A percentile compares a stretch with the other conserved stretches of the same genome.
phyloP scores from a whole-genome alignment of 2,888 invertebrate genomes.

The Calameuta pallipes region DNA sequence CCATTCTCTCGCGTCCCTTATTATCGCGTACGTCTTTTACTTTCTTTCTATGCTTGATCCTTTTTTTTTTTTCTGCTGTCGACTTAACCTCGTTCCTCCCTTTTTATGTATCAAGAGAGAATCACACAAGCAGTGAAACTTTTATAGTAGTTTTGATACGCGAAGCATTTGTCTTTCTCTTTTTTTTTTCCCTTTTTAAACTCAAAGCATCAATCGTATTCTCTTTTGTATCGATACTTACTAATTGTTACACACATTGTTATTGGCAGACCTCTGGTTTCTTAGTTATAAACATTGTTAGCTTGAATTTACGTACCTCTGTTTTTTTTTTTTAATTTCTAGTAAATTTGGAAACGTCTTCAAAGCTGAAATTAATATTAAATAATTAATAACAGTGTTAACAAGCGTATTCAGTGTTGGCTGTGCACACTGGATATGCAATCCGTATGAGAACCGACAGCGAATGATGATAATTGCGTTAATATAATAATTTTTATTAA shows the following conservation, averaged over 20 bases:
- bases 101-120: background rate
- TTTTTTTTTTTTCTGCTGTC: background rate
- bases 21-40: background rate
- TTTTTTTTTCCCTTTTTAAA: background rate
- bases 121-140: background rate
- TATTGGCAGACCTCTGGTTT: background rate
- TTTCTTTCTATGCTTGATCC: background rate
- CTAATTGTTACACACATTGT: background rate
- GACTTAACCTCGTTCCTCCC: background rate
- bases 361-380: background rate
- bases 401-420: constrained; percentile 9
- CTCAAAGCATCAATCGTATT: background rate
- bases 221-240: background rate
- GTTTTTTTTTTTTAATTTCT: background rate
- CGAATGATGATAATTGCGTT: background rate
- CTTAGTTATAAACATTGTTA: background rate
- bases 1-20: background rate
- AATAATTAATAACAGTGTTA: background rate
- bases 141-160: background rate
- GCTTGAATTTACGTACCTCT: background rate
- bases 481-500: background rate
- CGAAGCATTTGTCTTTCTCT: background rate
- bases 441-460: background rate
- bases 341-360: background rate
- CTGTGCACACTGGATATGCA: constrained; percentile 10